These are phyloP conservation scores for Hypanus sabinus DNA, from an alignment of 2,113 vertebrate genomes.

Conservation along the genomic window DNA sequence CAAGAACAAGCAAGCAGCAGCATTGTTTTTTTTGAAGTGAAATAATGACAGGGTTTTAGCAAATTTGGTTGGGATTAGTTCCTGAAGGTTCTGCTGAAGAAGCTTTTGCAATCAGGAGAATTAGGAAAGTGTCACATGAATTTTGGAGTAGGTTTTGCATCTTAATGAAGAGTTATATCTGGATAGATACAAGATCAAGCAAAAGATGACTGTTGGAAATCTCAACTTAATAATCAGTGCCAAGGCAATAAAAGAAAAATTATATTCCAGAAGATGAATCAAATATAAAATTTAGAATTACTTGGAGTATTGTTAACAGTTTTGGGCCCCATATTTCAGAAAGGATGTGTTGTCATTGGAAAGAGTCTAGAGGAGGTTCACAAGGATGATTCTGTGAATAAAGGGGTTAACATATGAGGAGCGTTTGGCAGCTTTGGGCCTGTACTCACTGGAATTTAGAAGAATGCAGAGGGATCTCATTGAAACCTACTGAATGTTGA, in stretches of 20 bases:
- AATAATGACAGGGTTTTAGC: background rate
- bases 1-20: background rate
- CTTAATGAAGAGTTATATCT: constrained; percentile 1
- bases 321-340: too few relatives aligned
- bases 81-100: background rate
- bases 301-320: too few relatives aligned
- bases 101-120: background rate
- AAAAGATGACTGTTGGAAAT: background rate
- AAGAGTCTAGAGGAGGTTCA: too few relatives aligned
- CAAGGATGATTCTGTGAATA: too few relatives aligned
- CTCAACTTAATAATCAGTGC: constrained; percentile 9
- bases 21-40: background rate
- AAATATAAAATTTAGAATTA: background rate
- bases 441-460: too few relatives aligned
- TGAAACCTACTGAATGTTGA: too few relatives aligned
- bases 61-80: background rate
- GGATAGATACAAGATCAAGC: constrained; percentile 2
- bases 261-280: constrained; percentile 23
- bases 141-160: background rate
- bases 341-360: too few relatives aligned
- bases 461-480: too few relatives aligned
- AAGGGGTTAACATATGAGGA: too few relatives aligned
- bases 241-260: constrained; percentile 17
- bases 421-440: too few relatives aligned
- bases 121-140: background rate